Evolutionary conservation across 2,888 invertebrate species (phyloP), one percentile per base, ranked within the genome.

Genomic region (Hyalella azteca): DNA sequence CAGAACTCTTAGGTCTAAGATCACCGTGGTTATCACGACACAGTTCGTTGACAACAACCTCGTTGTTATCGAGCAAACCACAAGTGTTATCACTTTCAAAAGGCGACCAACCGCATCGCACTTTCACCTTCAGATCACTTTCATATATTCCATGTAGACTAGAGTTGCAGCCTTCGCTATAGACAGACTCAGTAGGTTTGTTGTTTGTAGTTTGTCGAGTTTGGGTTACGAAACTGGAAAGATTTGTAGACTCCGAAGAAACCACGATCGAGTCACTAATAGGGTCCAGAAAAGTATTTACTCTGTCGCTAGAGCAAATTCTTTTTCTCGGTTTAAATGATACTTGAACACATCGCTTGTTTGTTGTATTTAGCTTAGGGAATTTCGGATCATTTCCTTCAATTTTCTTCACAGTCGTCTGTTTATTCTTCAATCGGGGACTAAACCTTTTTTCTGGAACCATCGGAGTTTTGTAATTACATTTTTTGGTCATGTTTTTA

Each of bases 371-470:
- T 7, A 22, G 36, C 19, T 11, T n/a, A 15, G 7, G 32, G 13
- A 4, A 15, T 19, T 15, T 66, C 36, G 39, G 7, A 29, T 66
- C 66, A 3, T 7, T 19, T 19, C 4, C 13, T 66, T 15, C 11
- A 36, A 29, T 2, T n/a, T 36, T 15, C 29, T 66, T 66, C 36
- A 36, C 15, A 7, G n/a, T 66, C 29, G 32, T 36, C 2, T 36
- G 66, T 66, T 66, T 66, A 7, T 66, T 66, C 66, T 29, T 7
- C 66, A 66, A n/a, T 15, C 66, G 66, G 19, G 66, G 13, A 29
- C 66, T 66, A 19, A 7, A 36, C 19, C 66, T 66, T 4, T 66
- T 66, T 9, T 66, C 36, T 66, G 54, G 26, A 54, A 26, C 9
- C 9, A 13, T 7, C 4, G 22, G 54, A 54, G 19, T n/a, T 29